A percentile compares a stretch with the other conserved stretches of the same genome.
Evolutionary conservation across 2,888 invertebrate species (phyloP).

Genomic region (Argyresthia goedartella): DNA sequence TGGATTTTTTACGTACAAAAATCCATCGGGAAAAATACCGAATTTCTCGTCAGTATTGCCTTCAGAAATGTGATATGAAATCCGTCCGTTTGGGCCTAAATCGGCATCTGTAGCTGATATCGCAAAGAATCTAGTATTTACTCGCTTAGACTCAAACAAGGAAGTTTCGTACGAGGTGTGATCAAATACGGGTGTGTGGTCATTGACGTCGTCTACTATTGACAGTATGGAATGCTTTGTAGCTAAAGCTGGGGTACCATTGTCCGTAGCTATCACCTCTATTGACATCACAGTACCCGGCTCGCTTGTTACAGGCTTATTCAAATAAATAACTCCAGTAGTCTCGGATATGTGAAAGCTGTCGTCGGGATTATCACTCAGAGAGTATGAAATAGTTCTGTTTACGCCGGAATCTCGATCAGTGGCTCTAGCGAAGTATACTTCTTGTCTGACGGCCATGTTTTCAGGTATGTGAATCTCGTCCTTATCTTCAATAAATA

Average conservation of each 20-base stretch:
- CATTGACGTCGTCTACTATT: conserved; percentile 90
- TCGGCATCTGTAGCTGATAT: conserved; percentile 92
- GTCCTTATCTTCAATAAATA: conserved; percentile 83
- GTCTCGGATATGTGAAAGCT: conserved; percentile 88
- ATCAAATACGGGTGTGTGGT: conserved; percentile 95
- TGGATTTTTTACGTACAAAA: conserved; percentile 86
- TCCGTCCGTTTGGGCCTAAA: conserved; percentile 82
- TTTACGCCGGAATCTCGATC: conserved; percentile 93
- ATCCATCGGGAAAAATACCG: conserved; percentile 96
- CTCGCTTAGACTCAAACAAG: conserved; percentile 88
- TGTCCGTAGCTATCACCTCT: conserved; percentile 89
- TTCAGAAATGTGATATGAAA: conserved; percentile 86
- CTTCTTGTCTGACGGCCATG: conserved; percentile 93
- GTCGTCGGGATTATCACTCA: conserved; percentile 84
- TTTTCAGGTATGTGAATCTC: conserved; percentile 87
- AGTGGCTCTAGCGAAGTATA: conserved; percentile 87
- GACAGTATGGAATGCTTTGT: conserved; percentile 81
- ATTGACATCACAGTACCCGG: conserved; percentile 79
- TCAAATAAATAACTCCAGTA: conserved; percentile 90
- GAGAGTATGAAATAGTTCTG: conserved; percentile 84
- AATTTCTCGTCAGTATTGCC: conserved; percentile 90
- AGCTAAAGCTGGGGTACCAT: conserved; percentile 80
- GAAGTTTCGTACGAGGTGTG: conserved; percentile 94
- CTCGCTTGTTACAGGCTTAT: conserved; percentile 81
- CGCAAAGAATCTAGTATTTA: conserved; percentile 92